Evolutionary conservation across 2,113 vertebrate species (phyloP).

Genomic region (Brachypodius melanocephalos): DNA sequence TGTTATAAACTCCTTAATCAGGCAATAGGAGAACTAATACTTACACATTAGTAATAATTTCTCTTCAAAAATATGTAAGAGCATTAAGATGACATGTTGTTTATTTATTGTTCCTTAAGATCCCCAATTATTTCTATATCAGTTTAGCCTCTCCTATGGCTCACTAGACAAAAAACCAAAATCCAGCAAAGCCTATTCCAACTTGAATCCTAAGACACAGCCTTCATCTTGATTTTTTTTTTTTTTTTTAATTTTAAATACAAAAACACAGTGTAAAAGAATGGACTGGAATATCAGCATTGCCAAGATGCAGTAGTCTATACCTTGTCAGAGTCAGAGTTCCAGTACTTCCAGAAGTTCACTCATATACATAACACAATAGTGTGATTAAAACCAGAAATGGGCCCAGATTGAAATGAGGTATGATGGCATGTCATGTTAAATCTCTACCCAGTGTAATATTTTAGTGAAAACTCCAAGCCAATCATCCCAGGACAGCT

Average conservation of each 20-base stretch:
- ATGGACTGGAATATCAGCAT: background rate
- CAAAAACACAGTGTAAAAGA: background rate
- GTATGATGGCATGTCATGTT: background rate
- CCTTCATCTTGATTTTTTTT: background rate
- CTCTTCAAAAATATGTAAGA: slow-evolving; percentile 28
- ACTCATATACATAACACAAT: background rate
- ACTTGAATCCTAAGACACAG: background rate
- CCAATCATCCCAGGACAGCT: background rate
- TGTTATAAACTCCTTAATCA: slow-evolving; percentile 48
- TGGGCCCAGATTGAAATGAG: background rate
- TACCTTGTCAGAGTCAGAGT: background rate
- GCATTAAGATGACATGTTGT: background rate
- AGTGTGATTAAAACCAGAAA: slow-evolving; percentile 5
- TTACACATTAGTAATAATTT: slow-evolving; percentile 41
- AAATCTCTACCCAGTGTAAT: background rate
- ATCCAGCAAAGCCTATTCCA: background rate
- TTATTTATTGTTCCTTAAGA: slow-evolving; percentile 36
- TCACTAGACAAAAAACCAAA: background rate
- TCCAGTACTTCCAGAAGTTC: background rate
- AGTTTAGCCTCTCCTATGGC: background rate
- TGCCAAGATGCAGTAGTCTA: background rate
- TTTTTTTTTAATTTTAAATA: background rate
- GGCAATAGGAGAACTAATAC: slow-evolving; percentile 50
- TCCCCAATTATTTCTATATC: background rate
- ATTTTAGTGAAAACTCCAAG: background rate